Evolutionary conservation across 30 jellyfish, hydroid and myxozoan genomes (phyloP).

Genomic region (Mastigias papua): DNA sequence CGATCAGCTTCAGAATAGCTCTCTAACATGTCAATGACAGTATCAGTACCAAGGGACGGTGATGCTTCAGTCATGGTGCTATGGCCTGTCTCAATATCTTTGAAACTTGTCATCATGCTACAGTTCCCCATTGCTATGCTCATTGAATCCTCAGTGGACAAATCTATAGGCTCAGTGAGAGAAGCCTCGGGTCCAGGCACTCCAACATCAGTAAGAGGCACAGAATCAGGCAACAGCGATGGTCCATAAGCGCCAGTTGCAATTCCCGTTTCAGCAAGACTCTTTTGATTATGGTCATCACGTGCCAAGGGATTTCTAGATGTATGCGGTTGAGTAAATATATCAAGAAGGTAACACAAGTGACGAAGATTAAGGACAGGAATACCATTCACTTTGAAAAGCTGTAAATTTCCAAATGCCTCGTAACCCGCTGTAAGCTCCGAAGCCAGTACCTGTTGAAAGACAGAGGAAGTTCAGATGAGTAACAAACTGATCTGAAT

Average conservation of each 20-base stretch:
- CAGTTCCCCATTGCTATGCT: background rate
- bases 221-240: background rate
- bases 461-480: no score
- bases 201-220: background rate
- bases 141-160: no score
- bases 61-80: no score
- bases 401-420: conserved; percentile 73
- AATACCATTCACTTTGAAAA: conserved; percentile 78
- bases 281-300: background rate
- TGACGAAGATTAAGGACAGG: conserved; percentile 77
- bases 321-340: conserved; percentile 63
- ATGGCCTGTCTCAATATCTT: conserved; percentile 2
- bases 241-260: background rate
- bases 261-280: background rate
- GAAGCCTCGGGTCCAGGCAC: background rate
- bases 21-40: no score
- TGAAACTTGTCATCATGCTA: conserved; percentile 7
- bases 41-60: no score
- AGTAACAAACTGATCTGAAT: no score
- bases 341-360: conserved; percentile 70
- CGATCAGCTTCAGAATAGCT: background rate
- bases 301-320: no score
- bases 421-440: conserved; percentile 88
- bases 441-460: conserved; percentile 74
- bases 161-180: no score